Evolutionary conservation across 1,140 invertebrate genomes (phyloP).

Genomic region (Drosophila serrata): DNA sequence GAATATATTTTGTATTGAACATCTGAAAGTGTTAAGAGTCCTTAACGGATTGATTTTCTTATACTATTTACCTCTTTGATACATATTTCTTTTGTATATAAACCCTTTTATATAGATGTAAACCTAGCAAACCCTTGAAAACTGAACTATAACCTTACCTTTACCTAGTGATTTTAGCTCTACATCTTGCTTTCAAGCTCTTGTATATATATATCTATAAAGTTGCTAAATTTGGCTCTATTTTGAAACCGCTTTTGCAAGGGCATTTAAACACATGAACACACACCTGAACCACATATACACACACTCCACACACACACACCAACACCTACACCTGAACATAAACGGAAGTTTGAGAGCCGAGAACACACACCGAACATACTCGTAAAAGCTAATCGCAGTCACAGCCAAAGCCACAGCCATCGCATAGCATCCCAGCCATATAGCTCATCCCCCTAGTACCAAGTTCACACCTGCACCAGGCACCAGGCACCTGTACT

Average conservation of each 20-base stretch:
- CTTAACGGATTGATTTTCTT: too few relatives aligned
- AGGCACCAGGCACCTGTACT: slow-evolving; percentile 11
- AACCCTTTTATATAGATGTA: not conserved
- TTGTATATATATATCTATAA: slow-evolving; percentile 2
- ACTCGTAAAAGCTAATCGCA: slow-evolving; percentile 74
- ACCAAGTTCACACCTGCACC: slow-evolving; percentile 47
- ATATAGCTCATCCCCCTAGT: slow-evolving; percentile 24
- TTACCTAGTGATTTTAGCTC: slow-evolving; percentile 1
- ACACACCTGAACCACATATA: not conserved
- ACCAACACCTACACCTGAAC: slow-evolving; percentile 48
- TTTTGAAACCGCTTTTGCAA: slow-evolving; percentile 44
- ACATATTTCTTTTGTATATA: not conserved
- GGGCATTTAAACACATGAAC: slow-evolving; percentile 31
- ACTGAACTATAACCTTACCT: not conserved
- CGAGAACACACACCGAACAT: slow-evolving; percentile 66
- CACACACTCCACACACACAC: slow-evolving; percentile 14
- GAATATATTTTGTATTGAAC: not conserved
- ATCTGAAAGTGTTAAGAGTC: not conserved
- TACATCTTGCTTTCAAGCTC: slow-evolving; percentile 13
- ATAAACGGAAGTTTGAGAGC: slow-evolving; percentile 51
- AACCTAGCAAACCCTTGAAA: not conserved
- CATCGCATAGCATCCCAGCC: slow-evolving; percentile 32
- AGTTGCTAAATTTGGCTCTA: slow-evolving; percentile 7
- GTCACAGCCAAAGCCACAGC: slow-evolving; percentile 60
- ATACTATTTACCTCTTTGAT: not conserved